Base-by-base conservation (phyloP, 1,140 invertebrate genomes). In the Apis florea region DNA sequence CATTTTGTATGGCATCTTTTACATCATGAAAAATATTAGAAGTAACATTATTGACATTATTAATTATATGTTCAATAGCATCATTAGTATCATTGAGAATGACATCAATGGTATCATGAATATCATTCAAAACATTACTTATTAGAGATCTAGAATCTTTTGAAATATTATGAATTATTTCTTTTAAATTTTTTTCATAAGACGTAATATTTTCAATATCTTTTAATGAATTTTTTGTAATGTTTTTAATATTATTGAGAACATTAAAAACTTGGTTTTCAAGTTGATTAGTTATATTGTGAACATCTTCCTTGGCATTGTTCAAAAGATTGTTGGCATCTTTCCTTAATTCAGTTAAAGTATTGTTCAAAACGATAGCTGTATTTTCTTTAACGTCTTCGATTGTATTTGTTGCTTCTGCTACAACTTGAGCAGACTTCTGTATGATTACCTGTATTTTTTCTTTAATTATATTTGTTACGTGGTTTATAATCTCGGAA, bases 101-200 rank as follows among this genome's bases (percentile, higher is more conserved):
- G 1, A 4, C 21, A 4, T 5, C 1, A 0, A 66, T 3, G 17
- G 49, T 17, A 17, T 31, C 24, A 0, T 26, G 1, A 26, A 24
- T 1, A 17, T 26, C 10, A 2, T 56, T 21, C 15, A n/a, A 3
- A 2, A 31, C 9, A n/a, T 26, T 19, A 2, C 0, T 26, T 13
- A 66, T n/a, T 2, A 66, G 1, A 49, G 12, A 0, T 1, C 0
- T 11, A 0, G n/a, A 8, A 24, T 47, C 51, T 12, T 72, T 10
- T 5, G 5, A 15, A 6, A 70, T 1, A 31, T 26, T 0, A 2
- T 13, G 0, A 56, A 21, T 24, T 17, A 21, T 4, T 1, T 56
- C 0, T 3, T 0, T 12, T 8, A 53, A 15, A 40, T 58, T 3
- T 1, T 13, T 0, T 1, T 0, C 9, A 40, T 5, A 40, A 40